A percentile compares a stretch with the other conserved stretches of the same genome.
These are phyloP conservation scores for Leptopilina drosophilae DNA, from an alignment of 2,888 invertebrate genomes.

Conservation along the genomic window DNA sequence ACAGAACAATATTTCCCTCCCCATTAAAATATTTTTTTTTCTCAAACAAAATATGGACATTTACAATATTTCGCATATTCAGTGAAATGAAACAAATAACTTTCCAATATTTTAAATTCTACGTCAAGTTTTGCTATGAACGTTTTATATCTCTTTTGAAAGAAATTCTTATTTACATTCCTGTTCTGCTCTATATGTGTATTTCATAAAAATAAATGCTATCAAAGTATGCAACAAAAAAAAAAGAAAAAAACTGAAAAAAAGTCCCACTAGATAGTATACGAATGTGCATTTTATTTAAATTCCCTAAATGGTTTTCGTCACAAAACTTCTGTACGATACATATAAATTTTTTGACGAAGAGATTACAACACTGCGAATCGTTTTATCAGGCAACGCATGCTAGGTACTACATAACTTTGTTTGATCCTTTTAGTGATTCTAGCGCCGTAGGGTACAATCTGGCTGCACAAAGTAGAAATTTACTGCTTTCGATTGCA, in stretches of 20 bases:
- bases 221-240: background rate
- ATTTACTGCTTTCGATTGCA: conserved; percentile 27
- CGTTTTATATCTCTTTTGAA: too few relatives aligned
- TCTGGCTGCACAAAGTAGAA: conserved; percentile 28
- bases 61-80: too few relatives aligned
- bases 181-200: too few relatives aligned
- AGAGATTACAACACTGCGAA: background rate
- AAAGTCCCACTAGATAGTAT: background rate
- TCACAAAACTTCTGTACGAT: background rate
- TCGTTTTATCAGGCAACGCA: background rate
- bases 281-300: background rate
- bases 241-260: background rate
- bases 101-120: too few relatives aligned
- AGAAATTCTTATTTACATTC: too few relatives aligned
- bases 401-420: background rate
- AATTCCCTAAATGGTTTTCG: background rate
- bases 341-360: conserved; percentile 5
- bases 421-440: conserved; percentile 25
- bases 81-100: too few relatives aligned
- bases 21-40: too few relatives aligned
- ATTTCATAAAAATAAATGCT: too few relatives aligned
- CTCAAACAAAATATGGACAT: too few relatives aligned
- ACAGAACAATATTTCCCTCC: too few relatives aligned
- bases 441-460: conserved; percentile 30
- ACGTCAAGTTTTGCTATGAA: too few relatives aligned